Conservation (phyloP, 1,140 invertebrate species). For the Dendrolimus punctatus region DNA sequence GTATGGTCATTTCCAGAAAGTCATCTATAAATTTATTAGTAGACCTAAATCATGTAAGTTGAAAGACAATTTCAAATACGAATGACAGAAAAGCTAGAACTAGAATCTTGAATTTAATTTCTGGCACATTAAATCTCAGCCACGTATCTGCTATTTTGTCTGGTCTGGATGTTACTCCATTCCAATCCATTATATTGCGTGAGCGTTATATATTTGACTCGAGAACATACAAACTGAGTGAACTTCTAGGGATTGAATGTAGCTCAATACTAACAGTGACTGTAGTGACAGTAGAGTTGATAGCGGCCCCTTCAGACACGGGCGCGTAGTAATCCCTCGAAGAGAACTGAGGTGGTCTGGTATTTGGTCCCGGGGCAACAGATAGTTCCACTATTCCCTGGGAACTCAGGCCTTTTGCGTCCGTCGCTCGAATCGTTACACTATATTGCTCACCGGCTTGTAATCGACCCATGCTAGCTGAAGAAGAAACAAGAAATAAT, state of each 20-base stretch:
- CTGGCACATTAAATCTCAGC: no score
- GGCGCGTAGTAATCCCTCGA: constrained; percentile 87
- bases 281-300: constrained; percentile 85
- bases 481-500: constrained; percentile 1
- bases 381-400: constrained; percentile 88
- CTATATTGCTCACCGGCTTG: constrained; percentile 91
- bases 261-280: constrained; percentile 42
- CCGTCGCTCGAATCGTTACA: constrained; percentile 87
- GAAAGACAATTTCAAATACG: no score
- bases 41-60: no score
- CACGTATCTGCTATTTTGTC: no score
- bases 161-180: no score
- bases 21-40: no score
- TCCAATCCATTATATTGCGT: no score
- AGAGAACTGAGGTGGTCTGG: constrained; percentile 85
- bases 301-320: constrained; percentile 89
- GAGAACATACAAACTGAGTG: no score
- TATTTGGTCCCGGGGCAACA: constrained; percentile 83
- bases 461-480: constrained; percentile 81
- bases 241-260: not conserved
- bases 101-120: no score
- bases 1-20: no score
- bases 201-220: no score
- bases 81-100: no score
- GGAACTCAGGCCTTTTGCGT: constrained; percentile 79